Evolutionary conservation across 2,888 invertebrate genomes (phyloP).

Genomic region (Suillia variegata): DNA sequence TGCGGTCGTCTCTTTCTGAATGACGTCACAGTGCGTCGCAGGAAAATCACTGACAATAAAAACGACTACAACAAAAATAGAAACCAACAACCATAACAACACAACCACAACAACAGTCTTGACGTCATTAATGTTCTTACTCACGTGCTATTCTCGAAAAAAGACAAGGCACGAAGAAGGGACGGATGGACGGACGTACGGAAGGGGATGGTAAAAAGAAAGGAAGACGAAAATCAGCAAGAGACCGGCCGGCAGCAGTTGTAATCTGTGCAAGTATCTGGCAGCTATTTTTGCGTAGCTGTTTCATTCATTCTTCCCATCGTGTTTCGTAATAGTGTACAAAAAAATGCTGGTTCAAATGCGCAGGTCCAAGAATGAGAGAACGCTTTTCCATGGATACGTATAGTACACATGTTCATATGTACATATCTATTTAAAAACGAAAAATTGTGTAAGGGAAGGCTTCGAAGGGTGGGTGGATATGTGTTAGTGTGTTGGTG

Average conservation of each 20-base stretch:
- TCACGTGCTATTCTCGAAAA: slow-evolving; percentile 36
- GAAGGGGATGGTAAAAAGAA: too few relatives aligned
- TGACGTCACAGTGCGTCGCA: slow-evolving; percentile 31
- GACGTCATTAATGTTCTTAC: slow-evolving; percentile 48
- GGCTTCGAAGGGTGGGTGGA: background rate
- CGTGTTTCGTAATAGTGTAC: background rate
- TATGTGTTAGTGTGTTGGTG: background rate
- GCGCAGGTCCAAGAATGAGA: background rate
- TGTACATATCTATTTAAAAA: background rate
- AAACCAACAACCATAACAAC: too few relatives aligned
- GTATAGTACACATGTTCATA: background rate
- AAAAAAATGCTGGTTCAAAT: background rate
- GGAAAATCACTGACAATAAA: too few relatives aligned
- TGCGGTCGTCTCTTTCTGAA: slow-evolving; percentile 28
- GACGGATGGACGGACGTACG: background rate
- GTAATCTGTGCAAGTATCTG: background rate
- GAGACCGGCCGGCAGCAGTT: slow-evolving; percentile 3
- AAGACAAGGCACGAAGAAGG: background rate
- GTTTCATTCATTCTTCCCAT: slow-evolving; percentile 2
- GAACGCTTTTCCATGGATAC: background rate
- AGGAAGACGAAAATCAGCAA: slow-evolving; percentile 10
- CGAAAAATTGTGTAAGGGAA: too few relatives aligned
- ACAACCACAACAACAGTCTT: slow-evolving; percentile 15
- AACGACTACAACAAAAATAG: slow-evolving; percentile 10
- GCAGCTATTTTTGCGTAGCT: background rate